Evolutionary conservation across 2,888 invertebrate species (phyloP), one percentile per base, ranked within the genome.

Genomic region (Eupeodes luniger): DNA sequence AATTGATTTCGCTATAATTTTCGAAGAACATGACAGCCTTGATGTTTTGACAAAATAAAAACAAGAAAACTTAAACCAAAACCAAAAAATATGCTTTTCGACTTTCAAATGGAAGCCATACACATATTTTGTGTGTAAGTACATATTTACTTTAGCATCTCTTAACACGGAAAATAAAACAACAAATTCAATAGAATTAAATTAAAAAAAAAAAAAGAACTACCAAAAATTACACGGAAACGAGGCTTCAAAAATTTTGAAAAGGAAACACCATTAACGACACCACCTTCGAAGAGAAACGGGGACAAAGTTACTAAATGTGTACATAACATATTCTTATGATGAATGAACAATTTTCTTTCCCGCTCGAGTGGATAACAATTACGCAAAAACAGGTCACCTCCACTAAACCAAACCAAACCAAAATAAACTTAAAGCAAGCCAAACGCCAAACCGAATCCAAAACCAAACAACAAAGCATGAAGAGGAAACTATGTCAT

Each of bases 401-500:
- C 64, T 40, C 19, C 76, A 69, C 55, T 44, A 61, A 34, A 36
- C 34, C 40, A 55, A 78, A 66, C 16, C 40, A 66, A 75, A n/a
- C 40, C 40, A 66, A 75, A n/a, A 19, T n/a, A 19, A 16, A 53
- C 12, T 27, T 27, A 27, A 27, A 27, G 27, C 27, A 27, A 27
- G 70, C 57, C 57, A 19, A 51, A 51, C 12, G n/a, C 14, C 14
- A 51, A 51, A n/a, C 51, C 51, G n/a, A n/a, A 27, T 27, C 2
- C 27, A 14, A 51, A 16, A 27, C 57, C 14, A 51, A 78, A 57
- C 16, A 64, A 69, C 66, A 72, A 66, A 74, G 77, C 85, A 82
- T 78, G 67, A 81, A 81, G 74, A 55, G 59, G 66, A 85, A 88
- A 78, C 88, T 88, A 78, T 88, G 88, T 81, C 88, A 85, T 64